These are phyloP conservation scores for Calyptommatus sinebrachiatus DNA, from an alignment of 2,113 vertebrate genomes.

Conservation along the genomic window DNA sequence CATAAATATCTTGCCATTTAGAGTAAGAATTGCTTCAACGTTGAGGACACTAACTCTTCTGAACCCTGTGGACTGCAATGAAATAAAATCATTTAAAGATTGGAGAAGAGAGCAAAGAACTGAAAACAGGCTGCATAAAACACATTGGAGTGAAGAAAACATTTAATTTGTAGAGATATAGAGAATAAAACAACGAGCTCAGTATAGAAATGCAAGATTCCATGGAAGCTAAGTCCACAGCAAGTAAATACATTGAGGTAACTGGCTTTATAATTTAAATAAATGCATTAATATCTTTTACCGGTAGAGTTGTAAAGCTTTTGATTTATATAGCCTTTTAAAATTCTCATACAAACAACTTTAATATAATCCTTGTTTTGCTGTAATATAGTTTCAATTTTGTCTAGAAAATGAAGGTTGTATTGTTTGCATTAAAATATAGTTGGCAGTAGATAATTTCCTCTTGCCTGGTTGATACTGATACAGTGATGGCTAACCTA, in stretches of 20 bases:
- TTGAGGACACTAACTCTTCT: not conserved
- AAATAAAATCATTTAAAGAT: not conserved
- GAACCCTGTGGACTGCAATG: not conserved
- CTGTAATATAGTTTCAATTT: too few species aligned
- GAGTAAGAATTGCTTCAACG: not conserved
- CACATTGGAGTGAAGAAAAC: slow-evolving; percentile 5
- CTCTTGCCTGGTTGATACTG: too few species aligned
- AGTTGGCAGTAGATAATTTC: too few species aligned
- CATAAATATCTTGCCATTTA: not conserved
- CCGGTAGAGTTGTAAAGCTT: not conserved
- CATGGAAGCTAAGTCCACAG: not conserved
- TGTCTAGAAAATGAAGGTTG: too few species aligned
- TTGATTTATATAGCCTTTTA: not conserved
- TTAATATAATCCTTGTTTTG: not conserved
- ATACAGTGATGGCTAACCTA: too few species aligned
- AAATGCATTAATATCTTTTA: not conserved
- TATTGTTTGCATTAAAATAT: too few species aligned
- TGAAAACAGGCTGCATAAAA: not conserved
- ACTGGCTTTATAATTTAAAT: not conserved
- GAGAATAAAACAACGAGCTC: not conserved
- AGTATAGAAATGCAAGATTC: not conserved
- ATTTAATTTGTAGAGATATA: slow-evolving; percentile 8
- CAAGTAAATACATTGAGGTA: not conserved
- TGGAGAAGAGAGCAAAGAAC: not conserved
- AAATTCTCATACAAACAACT: not conserved